Percentiles rank a stretch among this genome's conserved stretches.
These are phyloP conservation scores for Bombyx huttoni DNA, from an alignment of 2,888 invertebrate genomes.

Conservation along the genomic window DNA sequence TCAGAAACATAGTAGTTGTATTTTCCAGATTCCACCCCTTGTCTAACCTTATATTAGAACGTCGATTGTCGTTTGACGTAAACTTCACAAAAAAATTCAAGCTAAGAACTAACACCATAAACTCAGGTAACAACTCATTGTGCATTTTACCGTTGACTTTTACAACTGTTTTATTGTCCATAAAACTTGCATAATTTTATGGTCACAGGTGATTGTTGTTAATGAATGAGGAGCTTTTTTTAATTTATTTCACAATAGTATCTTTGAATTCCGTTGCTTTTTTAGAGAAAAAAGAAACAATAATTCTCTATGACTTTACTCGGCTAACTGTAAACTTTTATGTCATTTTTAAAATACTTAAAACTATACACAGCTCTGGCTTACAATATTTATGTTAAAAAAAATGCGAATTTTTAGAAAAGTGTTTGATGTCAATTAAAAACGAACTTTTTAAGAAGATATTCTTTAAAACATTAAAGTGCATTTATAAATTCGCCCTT, in stretches of 20 bases:
- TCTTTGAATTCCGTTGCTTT: background rate
- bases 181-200: slow-evolving; percentile 48
- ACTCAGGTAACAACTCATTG: slow-evolving; percentile 48
- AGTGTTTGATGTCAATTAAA: too few relatives aligned
- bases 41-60: too few relatives aligned
- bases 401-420: too few relatives aligned
- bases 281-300: background rate
- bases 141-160: slow-evolving; percentile 27
- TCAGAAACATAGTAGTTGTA: too few relatives aligned
- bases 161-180: slow-evolving; percentile 36
- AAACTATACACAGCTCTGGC: too few relatives aligned
- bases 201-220: slow-evolving; percentile 31
- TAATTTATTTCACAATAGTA: slow-evolving; percentile 15
- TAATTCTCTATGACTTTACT: background rate
- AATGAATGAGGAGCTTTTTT: slow-evolving; percentile 23
- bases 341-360: too few relatives aligned
- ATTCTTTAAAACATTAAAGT: too few relatives aligned
- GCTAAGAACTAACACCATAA: slow-evolving; percentile 13
- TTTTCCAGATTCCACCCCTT: too few relatives aligned
- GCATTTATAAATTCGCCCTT: too few relatives aligned
- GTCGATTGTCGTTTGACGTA: background rate
- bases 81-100: slow-evolving; percentile 3
- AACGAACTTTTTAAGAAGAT: too few relatives aligned
- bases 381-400: too few relatives aligned
- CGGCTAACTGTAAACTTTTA: background rate